Conservation (phyloP, 1,140 invertebrate genomes). For the Sycobia sp. region DNA sequence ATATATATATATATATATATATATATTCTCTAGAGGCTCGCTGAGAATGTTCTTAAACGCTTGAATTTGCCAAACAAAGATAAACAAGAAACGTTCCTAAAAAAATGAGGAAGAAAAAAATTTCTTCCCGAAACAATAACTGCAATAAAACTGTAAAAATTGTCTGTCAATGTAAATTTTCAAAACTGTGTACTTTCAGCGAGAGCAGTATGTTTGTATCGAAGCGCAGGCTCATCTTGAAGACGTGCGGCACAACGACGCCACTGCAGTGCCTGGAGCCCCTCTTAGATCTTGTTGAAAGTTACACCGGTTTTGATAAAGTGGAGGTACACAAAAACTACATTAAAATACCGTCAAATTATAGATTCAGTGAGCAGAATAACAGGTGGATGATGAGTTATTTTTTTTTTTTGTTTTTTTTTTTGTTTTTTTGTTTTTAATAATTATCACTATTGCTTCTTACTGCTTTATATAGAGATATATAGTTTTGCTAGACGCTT, state of each 20-base stretch:
- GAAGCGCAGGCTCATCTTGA: constrained; percentile 90
- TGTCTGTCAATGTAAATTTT: constrained; percentile 13
- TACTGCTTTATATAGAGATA: too few species aligned
- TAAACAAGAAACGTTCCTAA: neutral
- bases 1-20: too few species aligned
- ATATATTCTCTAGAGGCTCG: too few species aligned
- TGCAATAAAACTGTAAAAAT: constrained; percentile 11
- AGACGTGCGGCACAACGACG: constrained; percentile 98
- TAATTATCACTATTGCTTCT: too few species aligned
- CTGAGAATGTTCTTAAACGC: too few species aligned
- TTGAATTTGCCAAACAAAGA: neutral
- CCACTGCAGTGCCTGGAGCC: constrained; percentile 89
- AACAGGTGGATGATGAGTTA: too few species aligned
- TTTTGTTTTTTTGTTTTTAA: too few species aligned
- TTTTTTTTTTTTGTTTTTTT: too few species aligned
- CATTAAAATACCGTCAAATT: constrained; percentile 8
- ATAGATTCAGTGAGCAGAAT: too few species aligned
- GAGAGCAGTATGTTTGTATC: constrained; percentile 99
- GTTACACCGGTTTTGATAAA: constrained; percentile 83
- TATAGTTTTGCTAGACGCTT: too few species aligned
- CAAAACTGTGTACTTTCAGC: constrained; percentile 65
- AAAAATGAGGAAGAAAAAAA: neutral
- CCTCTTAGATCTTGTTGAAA: constrained; percentile 82
- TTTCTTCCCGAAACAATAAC: neutral
- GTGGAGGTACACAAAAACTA: constrained; percentile 66